Evolutionary conservation across 2,888 invertebrate genomes (phyloP).

Genomic region (Argyresthia goedartella): DNA sequence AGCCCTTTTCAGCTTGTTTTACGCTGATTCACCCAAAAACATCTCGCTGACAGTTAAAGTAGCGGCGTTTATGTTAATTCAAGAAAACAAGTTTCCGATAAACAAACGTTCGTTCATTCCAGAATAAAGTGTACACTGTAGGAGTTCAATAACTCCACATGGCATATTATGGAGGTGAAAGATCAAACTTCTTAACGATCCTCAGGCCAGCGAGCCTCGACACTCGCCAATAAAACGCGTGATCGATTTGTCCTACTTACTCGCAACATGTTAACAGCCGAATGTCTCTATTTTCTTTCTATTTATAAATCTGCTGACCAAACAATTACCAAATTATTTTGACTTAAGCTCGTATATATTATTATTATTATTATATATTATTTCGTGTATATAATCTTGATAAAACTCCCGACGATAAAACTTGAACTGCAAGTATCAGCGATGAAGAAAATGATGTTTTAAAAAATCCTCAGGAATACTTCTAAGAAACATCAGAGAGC

Average conservation of each 20-base stretch:
- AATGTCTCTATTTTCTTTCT: constrained; percentile 11
- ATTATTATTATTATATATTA: too few species aligned
- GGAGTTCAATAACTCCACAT: constrained; percentile 1
- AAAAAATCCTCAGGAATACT: too few species aligned
- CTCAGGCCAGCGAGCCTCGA: constrained; percentile 20
- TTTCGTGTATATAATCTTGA: too few species aligned
- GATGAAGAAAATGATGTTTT: background rate
- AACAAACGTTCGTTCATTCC: background rate
- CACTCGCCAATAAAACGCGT: constrained; percentile 20
- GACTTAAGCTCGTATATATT: too few species aligned
- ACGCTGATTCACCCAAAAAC: too few species aligned
- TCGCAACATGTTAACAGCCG: constrained; percentile 14
- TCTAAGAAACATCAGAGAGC: too few species aligned
- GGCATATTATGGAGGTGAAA: constrained; percentile 21
- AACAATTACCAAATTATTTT: too few species aligned
- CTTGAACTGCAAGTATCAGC: too few species aligned
- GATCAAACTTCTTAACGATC: constrained; percentile 31
- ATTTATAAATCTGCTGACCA: background rate
- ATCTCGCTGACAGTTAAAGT: too few species aligned
- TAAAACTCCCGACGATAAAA: too few species aligned
- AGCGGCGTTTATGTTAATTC: too few species aligned
- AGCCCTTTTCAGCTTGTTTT: too few species aligned
- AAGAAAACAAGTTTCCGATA: background rate
- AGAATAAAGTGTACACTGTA: constrained; percentile 4
- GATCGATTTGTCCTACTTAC: constrained; percentile 43